phyloP scores from a whole-genome alignment of 1,140 invertebrate genomes.

The Saxidomus purpurata region DNA sequence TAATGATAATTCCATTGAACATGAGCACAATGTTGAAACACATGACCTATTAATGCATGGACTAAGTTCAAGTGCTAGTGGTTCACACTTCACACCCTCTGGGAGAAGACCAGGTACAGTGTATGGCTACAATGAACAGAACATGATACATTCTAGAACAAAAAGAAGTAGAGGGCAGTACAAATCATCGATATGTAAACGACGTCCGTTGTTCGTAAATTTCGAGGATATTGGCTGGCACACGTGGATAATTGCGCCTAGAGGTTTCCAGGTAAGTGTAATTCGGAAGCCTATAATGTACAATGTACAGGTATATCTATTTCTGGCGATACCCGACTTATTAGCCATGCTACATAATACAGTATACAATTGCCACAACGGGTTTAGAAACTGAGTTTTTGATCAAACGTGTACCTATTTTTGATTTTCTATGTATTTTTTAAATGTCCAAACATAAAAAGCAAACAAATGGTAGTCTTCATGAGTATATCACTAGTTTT shows the following conservation, averaged over 20 bases:
- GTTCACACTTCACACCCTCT: background rate
- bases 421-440: too few relatives aligned
- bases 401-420: too few relatives aligned
- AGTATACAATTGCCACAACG: too few relatives aligned
- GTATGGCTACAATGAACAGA: constrained; percentile 8
- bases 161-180: constrained; percentile 60
- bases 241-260: constrained; percentile 99
- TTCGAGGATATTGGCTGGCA: constrained; percentile 98
- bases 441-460: too few relatives aligned
- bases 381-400: too few relatives aligned
- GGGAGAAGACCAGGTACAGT: constrained; percentile 43
- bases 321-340: too few relatives aligned
- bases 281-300: too few relatives aligned
- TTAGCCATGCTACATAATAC: too few relatives aligned
- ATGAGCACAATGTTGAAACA: constrained; percentile 70
- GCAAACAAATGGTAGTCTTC: too few relatives aligned
- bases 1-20: constrained; percentile 72
- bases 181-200: constrained; percentile 89
- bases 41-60: constrained; percentile 77
- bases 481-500: too few relatives aligned
- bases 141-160: constrained; percentile 34
- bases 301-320: too few relatives aligned
- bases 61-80: constrained; percentile 26
- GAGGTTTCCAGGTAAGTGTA: constrained; percentile 92
- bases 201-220: constrained; percentile 96